Base-by-base conservation (phyloP, 2,797 vertebrate species). In the Brachyalestes nurse region DNA sequence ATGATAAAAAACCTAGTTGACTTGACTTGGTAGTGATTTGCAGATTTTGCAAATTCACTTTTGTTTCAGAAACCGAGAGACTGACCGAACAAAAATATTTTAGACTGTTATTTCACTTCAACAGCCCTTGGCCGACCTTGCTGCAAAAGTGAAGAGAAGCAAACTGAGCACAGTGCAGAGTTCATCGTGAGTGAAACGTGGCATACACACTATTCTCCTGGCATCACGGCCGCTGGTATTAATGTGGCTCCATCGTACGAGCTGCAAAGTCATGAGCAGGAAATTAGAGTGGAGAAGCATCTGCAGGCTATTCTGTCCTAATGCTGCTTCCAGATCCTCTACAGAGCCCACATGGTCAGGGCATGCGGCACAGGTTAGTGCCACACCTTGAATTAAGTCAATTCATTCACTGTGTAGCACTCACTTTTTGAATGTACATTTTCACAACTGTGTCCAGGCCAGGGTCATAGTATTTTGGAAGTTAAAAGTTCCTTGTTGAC, bases 211-310 rank as follows among this genome's bases (percentile, higher is more conserved):
- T 69, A 21, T 55, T 65, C 38, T 72, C 62, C 55, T 83, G 77
- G 65, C n/a, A 34, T 71, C 53, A 80, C 64, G 19, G 62, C 82
- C 45, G 34, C 58, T 34, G 67, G 70, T 34, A 75, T 80, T 62
- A 79, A 34, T 65, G 78, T 75, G 67, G 77, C 72, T 74, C 40
- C 74, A 17, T 40, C 6, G 67, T 78, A 69, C 72, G 72, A 79
- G 71, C 70, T 19, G 0, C 66, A 34, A 66, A 49, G 55, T 62
- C 21, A 84, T 45, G 62, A 64, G 81, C 86, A 85, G 85, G 86
- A 88, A 87, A 88, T 87, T 40, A 83, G 83, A 85, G 77, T 19
- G 23, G 70, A 79, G 72, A 71, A 21, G 19, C 72, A 84, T 81
- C 86, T 86, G 83, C 25, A 61, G 77, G 53, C 69, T 80, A 70